A percentile compares a stretch with the other conserved stretches of the same genome.
These are phyloP conservation scores for Sminthopsis crassicaudata DNA, from an alignment of 2,113 vertebrate genomes.

Conservation along the genomic window DNA sequence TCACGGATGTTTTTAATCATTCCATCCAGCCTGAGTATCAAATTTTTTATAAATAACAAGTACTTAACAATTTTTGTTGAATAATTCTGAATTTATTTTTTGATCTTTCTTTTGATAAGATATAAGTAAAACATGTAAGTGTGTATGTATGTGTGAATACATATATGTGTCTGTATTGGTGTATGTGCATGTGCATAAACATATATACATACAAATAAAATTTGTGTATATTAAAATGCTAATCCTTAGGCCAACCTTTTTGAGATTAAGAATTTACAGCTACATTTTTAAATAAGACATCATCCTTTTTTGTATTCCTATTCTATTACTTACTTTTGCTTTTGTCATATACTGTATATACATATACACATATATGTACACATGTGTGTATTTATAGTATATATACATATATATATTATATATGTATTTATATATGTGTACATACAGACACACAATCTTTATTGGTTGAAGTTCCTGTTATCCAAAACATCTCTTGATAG, in stretches of 20 bases:
- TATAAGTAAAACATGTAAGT: neutral
- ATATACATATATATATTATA: too few relatives aligned
- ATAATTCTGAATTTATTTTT: neutral
- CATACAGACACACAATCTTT: neutral
- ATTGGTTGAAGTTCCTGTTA: neutral
- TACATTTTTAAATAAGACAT: neutral
- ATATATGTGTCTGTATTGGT: too few relatives aligned
- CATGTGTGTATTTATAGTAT: too few relatives aligned
- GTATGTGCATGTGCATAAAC: too few relatives aligned
- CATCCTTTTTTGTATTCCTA: neutral
- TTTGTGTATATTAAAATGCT: neutral
- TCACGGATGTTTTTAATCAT: neutral
- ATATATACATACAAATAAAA: too few relatives aligned
- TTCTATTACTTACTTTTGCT: neutral
- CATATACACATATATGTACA: too few relatives aligned
- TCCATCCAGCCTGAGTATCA: neutral
- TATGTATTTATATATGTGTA: neutral
- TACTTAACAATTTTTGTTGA: neutral
- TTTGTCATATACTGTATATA: neutral
- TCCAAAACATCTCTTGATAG: neutral
- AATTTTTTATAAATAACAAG: neutral
- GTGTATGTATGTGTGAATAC: neutral
- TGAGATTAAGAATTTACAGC: neutral
- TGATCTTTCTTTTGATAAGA: neutral
- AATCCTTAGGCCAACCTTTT: neutral